Evolutionary conservation across 2,888 invertebrate genomes (phyloP).

Genomic region (Tanypteryx hageni): DNA sequence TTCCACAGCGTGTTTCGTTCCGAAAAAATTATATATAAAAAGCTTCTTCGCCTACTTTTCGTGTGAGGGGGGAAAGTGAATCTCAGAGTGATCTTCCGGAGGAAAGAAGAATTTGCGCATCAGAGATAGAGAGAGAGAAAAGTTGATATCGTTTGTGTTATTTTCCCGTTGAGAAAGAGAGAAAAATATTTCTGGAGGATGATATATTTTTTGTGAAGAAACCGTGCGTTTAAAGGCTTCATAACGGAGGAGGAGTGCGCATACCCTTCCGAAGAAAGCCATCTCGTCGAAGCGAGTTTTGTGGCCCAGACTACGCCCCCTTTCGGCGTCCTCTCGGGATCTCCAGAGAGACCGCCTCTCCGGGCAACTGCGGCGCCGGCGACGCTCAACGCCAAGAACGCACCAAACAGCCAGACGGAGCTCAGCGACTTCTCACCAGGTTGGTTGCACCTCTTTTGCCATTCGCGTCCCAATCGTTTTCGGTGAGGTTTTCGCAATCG

Average conservation of each 20-base stretch:
- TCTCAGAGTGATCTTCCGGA: not conserved
- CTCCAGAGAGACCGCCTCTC: slow-evolving; percentile 39
- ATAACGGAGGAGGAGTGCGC: slow-evolving; percentile 58
- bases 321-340: slow-evolving; percentile 56
- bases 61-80: not conserved
- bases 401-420: slow-evolving; percentile 43
- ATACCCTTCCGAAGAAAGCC: slow-evolving; percentile 53
- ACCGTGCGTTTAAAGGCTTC: slow-evolving; percentile 52
- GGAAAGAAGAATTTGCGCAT: not conserved
- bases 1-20: not conserved
- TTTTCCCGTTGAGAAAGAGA: not conserved
- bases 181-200: slow-evolving; percentile 26
- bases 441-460: not conserved
- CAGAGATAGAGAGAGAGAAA: slow-evolving; percentile 5
- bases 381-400: slow-evolving; percentile 5
- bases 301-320: slow-evolving; percentile 57
- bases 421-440: slow-evolving; percentile 61
- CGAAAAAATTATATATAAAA: not conserved
- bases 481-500: too few species aligned
- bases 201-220: slow-evolving; percentile 50
- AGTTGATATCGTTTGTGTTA: not conserved
- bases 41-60: not conserved
- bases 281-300: slow-evolving; percentile 54
- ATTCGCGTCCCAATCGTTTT: too few species aligned
- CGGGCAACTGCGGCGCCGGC: not conserved